Evolutionary conservation across 2,888 invertebrate genomes (phyloP).

Genomic region (Harmothoe impar): DNA sequence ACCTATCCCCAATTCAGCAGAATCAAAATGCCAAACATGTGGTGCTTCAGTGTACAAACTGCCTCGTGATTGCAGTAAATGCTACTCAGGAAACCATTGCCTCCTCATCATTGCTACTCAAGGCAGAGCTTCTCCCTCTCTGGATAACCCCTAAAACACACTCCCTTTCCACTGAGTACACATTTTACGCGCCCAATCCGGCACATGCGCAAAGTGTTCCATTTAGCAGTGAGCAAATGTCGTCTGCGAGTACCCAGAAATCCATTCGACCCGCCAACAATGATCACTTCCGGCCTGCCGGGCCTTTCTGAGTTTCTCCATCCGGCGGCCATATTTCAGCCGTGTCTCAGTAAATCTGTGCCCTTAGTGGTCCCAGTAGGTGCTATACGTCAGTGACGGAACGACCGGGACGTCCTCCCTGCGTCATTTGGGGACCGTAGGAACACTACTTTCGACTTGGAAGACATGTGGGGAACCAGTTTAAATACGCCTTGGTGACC

Average conservation of each 20-base stretch:
- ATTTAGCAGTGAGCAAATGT: neutral
- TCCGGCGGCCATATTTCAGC: constrained; percentile 51
- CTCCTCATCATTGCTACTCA: neutral
- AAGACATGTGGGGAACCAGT: constrained; percentile 12
- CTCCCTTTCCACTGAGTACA: neutral
- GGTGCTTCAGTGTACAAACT: neutral
- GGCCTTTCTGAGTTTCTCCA: neutral
- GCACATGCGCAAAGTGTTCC: neutral
- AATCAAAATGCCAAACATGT: too few relatives aligned
- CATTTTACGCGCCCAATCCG: neutral
- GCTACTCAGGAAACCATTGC: neutral
- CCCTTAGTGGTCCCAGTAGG: neutral
- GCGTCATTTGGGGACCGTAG: neutral
- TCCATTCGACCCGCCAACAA: constrained; percentile 5
- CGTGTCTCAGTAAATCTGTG: constrained; percentile 48
- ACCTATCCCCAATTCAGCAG: too few relatives aligned
- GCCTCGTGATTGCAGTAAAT: neutral
- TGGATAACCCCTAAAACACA: neutral
- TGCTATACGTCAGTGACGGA: neutral
- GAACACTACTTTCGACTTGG: constrained; percentile 40
- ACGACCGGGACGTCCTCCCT: neutral
- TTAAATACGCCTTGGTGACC: constrained; percentile 51
- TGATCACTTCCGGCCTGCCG: constrained; percentile 16
- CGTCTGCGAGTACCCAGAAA: neutral
- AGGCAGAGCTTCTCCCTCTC: neutral